Base-by-base conservation (phyloP, 2,888 invertebrate species). In the Apamea crenata region DNA sequence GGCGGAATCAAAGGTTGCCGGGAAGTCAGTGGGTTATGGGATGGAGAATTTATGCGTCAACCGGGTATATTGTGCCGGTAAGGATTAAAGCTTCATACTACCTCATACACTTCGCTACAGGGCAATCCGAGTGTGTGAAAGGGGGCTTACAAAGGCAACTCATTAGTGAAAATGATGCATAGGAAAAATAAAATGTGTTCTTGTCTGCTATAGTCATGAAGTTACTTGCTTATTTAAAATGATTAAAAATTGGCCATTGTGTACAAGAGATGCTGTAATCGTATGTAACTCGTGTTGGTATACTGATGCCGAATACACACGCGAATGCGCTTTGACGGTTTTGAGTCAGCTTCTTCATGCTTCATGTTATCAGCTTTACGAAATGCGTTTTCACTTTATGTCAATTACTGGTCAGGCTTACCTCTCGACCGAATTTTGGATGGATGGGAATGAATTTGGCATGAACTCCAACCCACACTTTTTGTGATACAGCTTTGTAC, bases 281-380 rank as follows among this genome's bases (percentile, higher is more conserved):
- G 36, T 80, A 85, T 53, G 53, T 70, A 56, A 40, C 61, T 59
- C 18, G n/a, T 40, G n/a, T 18, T 71, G 68, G 40, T 84, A 69
- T 61, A 84, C 71, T 77, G 76, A 77, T 84, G 80, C 75, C 56
- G 80, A 74, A 86, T 66, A 70, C 25, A 72, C 18, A n/a, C n/a
- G 14, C 29, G 56, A 47, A 72, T 65, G 65, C 21, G 83, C 71
- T 66, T 82, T 53, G n/a, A 50, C 5, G 53, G 16, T 74, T 53
- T 44, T 65, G 7, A 36, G 36, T 18, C 8, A 21, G 83, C 84
- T 86, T 69, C 3, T 72, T 36, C 47, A 86, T 66, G 71, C 36
- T 71, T 65, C n/a, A 21, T 71, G 18, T 61, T 21, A n/a, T 65
- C 36, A 63, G 71, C 36, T 71, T 63, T 63, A 40, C 8, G 29